phyloP scores from a whole-genome alignment of 2,888 invertebrate genomes.

The Atrina japonica region DNA sequence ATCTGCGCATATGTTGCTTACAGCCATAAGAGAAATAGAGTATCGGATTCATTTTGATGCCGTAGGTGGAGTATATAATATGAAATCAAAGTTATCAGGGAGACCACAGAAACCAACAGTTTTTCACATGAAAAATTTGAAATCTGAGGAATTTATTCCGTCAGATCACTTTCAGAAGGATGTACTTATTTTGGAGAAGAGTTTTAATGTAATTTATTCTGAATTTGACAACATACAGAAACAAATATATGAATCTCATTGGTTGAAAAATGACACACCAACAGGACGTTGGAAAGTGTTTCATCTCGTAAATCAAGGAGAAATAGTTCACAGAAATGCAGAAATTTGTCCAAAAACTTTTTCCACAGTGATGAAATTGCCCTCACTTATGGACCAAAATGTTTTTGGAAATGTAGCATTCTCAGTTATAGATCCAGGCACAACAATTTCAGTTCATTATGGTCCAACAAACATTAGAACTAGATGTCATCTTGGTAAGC shows the following conservation, averaged over 20 bases:
- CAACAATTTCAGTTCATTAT: slow-evolving; percentile 72
- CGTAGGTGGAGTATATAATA: too few relatives aligned
- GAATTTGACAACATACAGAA: slow-evolving; percentile 50
- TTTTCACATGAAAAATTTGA: too few relatives aligned
- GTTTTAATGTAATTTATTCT: slow-evolving; percentile 38
- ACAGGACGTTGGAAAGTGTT: slow-evolving; percentile 72
- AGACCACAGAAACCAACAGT: too few relatives aligned
- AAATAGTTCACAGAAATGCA: slow-evolving; percentile 57
- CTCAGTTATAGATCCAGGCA: slow-evolving; percentile 76
- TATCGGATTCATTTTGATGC: too few relatives aligned
- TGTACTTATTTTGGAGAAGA: slow-evolving; percentile 27
- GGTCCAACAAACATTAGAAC: slow-evolving; percentile 77
- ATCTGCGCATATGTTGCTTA: too few relatives aligned
- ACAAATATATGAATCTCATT: slow-evolving; percentile 38
- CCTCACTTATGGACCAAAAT: slow-evolving; percentile 67
- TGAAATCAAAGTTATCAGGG: too few relatives aligned
- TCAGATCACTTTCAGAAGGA: slow-evolving; percentile 35
- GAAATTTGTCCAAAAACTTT: slow-evolving; percentile 69
- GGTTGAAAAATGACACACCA: slow-evolving; percentile 71
- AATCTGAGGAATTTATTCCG: too few relatives aligned
- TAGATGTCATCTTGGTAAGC: slow-evolving; percentile 76
- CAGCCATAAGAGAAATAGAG: too few relatives aligned
- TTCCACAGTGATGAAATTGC: slow-evolving; percentile 56
- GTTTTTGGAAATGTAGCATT: slow-evolving; percentile 78
- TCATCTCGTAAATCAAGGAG: slow-evolving; percentile 76